Evolutionary conservation across 2,797 vertebrate genomes (phyloP).

Genomic region (Vespertilio murinus): DNA sequence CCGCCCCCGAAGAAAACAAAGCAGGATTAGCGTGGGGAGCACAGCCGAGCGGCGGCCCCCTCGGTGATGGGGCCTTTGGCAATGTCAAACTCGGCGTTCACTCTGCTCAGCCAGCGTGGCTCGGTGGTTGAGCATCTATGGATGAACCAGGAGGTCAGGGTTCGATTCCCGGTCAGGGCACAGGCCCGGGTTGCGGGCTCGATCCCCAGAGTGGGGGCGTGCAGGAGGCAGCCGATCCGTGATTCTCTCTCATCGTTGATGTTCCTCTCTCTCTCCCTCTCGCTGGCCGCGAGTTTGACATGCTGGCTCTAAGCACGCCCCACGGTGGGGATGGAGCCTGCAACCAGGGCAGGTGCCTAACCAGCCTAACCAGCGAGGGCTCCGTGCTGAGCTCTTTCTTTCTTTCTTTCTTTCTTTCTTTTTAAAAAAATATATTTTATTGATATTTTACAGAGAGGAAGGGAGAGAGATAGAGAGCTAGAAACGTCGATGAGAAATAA

Average conservation of each 20-base stretch:
- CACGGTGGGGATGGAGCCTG: too few relatives aligned
- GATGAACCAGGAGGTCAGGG: not conserved
- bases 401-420: not conserved
- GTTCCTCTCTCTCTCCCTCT: not conserved
- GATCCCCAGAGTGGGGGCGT: too few relatives aligned
- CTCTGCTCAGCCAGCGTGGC: too few relatives aligned
- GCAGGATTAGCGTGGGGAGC: not conserved
- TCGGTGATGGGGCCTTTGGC: not conserved
- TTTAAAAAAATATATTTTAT: too few relatives aligned
- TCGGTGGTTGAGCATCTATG: not conserved
- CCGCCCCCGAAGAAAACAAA: slow-evolving; percentile 10
- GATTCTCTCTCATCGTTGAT: not conserved
- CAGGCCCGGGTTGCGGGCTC: not conserved
- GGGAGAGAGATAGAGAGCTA: too few relatives aligned
- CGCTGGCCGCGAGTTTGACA: too few relatives aligned
- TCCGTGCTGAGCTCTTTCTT: not conserved
- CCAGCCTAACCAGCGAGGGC: too few relatives aligned
- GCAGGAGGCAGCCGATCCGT: too few relatives aligned
- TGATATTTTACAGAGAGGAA: too few relatives aligned
- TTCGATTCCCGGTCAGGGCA: not conserved
- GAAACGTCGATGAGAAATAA: too few relatives aligned
- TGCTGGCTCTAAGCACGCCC: too few relatives aligned
- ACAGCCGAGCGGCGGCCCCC: not conserved
- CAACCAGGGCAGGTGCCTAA: too few relatives aligned
- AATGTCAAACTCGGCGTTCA: not conserved